Conservation (phyloP, 2,888 invertebrate species). For the Pocota personata region DNA sequence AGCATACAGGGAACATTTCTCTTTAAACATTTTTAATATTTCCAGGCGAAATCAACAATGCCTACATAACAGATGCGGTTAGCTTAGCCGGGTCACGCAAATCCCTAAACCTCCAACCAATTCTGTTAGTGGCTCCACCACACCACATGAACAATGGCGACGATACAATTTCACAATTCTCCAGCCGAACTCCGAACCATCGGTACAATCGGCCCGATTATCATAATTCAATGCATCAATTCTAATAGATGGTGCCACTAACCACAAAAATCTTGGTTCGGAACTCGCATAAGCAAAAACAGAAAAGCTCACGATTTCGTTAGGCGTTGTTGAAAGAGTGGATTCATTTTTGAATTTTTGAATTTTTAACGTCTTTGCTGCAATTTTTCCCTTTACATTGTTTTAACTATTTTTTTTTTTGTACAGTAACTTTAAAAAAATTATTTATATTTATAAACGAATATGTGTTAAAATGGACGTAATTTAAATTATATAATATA, state of each 20-base stretch:
- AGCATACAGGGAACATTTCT: not conserved
- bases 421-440: conserved; percentile 72
- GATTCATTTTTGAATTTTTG: conserved; percentile 68
- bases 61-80: conserved; percentile 92
- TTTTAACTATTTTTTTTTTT: conserved; percentile 27
- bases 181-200: conserved; percentile 87
- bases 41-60: conserved; percentile 94
- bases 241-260: conserved; percentile 82
- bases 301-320: conserved; percentile 29
- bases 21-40: conserved; percentile 28
- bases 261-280: conserved; percentile 28
- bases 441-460: conserved; percentile 65
- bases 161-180: conserved; percentile 92
- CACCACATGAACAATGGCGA: conserved; percentile 84
- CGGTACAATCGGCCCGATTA: conserved; percentile 84
- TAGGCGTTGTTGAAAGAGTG: conserved; percentile 46
- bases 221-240: conserved; percentile 88
- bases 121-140: conserved; percentile 85
- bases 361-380: conserved; percentile 26
- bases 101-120: conserved; percentile 93
- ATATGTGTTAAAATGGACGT: conserved; percentile 35
- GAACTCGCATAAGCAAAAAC: conserved; percentile 51
- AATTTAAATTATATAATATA: conserved; percentile 42
- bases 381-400: conserved; percentile 17
- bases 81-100: conserved; percentile 93